Evolutionary conservation across 1,140 invertebrate species (phyloP), one percentile per base, ranked within the genome.

Genomic region (Philaenus spumarius): DNA sequence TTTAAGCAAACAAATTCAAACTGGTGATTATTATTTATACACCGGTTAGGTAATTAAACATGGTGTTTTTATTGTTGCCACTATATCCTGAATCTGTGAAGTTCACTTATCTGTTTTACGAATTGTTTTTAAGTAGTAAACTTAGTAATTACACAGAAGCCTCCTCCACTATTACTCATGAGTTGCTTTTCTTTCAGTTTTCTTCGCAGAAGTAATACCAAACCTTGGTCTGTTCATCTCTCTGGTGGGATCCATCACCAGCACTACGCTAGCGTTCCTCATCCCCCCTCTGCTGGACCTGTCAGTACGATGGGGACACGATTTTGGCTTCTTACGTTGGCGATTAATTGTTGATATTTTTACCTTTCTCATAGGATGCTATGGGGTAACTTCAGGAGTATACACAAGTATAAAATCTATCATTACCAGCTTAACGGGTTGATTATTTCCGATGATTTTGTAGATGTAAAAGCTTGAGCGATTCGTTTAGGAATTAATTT

Each of bases 201-300:
- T 82, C 0, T 17, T 95, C 39, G 93, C 93, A 0, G 82, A 87
- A 59, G 77, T 82, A 1, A 85, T 97, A 57, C 92, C 93, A 1
- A 76, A 91, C 64, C 74, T 97, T 48, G 86, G 88, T 40, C 74
- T 92, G 1, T 86, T 96, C 71, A 96, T 97, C 61, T 93, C 93
- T 0, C 75, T 95, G 43, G 87, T 96, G 42, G 94, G 94, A 2
- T 90, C 94, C 0, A 77, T 95, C 4, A 89, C 87, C 68, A 91
- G 89, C 62, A 90, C 90, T 22, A 83, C 88, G 0, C 74, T 96
- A 46, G 91, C 93, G 0, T 77, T 97, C 0, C 78, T 97, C 11
- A 88, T 96, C 64, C 94, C 94, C 1, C 88, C 93, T 1, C 72
- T 95, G 12, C 84, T 95, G 45, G 89, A 96, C 64, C 78, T 93